phyloP scores from a whole-genome alignment of 2,888 invertebrate genomes.

The Entomobrya proxima region DNA sequence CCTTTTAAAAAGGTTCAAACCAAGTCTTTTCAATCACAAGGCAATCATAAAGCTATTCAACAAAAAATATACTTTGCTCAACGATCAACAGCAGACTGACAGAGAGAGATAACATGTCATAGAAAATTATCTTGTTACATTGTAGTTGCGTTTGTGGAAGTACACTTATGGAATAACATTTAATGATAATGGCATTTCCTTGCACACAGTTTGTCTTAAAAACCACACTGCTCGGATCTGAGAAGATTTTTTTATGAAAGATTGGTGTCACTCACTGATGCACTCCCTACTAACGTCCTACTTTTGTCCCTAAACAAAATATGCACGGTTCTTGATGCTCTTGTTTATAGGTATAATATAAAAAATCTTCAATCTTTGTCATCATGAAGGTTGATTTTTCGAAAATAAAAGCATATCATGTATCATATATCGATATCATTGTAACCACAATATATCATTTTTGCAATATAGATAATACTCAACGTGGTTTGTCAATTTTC shows the following conservation, averaged over 20 bases:
- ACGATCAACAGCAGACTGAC: not conserved
- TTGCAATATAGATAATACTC: constrained; percentile 58
- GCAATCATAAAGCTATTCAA: no score
- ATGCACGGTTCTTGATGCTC: not conserved
- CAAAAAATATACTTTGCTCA: constrained; percentile 42
- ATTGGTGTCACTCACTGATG: not conserved
- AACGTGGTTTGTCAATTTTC: constrained; percentile 66
- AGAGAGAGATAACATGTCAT: constrained; percentile 63
- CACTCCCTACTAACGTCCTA: not conserved
- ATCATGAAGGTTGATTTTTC: constrained; percentile 19
- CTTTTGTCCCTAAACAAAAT: not conserved
- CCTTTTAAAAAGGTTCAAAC: no score
- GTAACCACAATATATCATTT: constrained; percentile 10
- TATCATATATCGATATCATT: constrained; percentile 15
- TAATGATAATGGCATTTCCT: constrained; percentile 31
- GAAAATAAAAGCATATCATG: constrained; percentile 55
- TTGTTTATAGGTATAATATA: not conserved
- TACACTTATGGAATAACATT: constrained; percentile 64
- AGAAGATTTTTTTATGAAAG: constrained; percentile 32
- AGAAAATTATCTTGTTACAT: constrained; percentile 6
- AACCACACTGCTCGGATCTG: not conserved
- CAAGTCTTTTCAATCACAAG: no score
- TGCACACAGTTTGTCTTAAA: not conserved
- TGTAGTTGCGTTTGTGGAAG: constrained; percentile 49
- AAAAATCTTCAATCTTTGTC: not conserved